Evolutionary conservation across 2,113 vertebrate species (phyloP).

Genomic region (Saguinus midas): DNA sequence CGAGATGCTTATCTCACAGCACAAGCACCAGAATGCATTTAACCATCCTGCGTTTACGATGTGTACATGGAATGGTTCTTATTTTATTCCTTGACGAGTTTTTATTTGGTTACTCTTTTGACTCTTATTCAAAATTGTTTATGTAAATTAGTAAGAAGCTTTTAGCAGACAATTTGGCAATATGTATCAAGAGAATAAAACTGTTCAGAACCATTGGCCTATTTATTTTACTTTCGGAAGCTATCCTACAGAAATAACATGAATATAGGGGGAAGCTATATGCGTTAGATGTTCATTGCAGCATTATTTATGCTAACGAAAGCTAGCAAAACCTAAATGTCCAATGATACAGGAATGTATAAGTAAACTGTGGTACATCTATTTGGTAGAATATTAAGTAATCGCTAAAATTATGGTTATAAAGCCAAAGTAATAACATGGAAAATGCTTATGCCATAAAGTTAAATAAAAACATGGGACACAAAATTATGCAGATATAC

Average conservation of each 20-base stretch:
- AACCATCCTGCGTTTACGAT: neutral
- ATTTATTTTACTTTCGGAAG: constrained; percentile 47
- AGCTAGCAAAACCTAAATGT: neutral
- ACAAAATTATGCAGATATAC: neutral
- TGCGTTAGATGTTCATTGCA: constrained; percentile 28
- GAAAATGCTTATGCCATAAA: constrained; percentile 24
- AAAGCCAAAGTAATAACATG: constrained; percentile 42
- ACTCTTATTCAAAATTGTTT: constrained; percentile 60
- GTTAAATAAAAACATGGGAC: constrained; percentile 24
- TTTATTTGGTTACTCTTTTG: constrained; percentile 61
- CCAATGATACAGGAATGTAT: neutral
- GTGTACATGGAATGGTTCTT: neutral
- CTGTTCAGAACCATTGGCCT: constrained; percentile 44
- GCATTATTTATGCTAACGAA: constrained; percentile 62
- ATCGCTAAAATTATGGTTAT: constrained; percentile 30
- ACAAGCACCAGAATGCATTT: neutral
- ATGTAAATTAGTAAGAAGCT: constrained; percentile 60
- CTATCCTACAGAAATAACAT: constrained; percentile 55
- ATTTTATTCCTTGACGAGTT: constrained; percentile 43
- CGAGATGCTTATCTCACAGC: neutral
- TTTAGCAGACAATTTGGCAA: constrained; percentile 65
- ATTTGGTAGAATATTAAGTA: constrained; percentile 55
- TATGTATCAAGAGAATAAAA: constrained; percentile 60
- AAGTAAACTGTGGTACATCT: neutral
- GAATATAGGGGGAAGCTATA: neutral